Evolutionary conservation across 2,113 vertebrate species (phyloP).

Genomic region (Xenus cinereus): DNA sequence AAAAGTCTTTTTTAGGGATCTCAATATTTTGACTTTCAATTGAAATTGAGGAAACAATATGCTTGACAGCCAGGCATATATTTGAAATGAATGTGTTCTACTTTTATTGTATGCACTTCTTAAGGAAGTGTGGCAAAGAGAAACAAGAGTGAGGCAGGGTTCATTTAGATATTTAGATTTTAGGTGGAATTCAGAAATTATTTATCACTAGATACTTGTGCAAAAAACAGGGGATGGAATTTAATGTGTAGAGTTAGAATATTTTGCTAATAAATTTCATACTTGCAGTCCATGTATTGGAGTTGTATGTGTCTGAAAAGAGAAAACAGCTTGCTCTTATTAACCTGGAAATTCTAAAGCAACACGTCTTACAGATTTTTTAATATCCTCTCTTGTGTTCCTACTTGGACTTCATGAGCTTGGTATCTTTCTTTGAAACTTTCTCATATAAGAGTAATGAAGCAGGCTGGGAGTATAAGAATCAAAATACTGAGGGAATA

Average conservation of each 20-base stretch:
- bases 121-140: neutral
- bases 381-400: neutral
- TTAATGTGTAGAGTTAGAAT: neutral
- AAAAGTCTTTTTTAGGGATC: neutral
- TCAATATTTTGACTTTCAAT: neutral
- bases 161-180: neutral
- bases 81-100: neutral
- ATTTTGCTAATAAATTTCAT: neutral
- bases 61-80: neutral
- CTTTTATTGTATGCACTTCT: neutral
- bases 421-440: neutral
- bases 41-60: neutral
- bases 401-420: neutral
- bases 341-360: neutral
- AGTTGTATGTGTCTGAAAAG: neutral
- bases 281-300: rapidly evolving
- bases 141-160: neutral
- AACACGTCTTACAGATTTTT: neutral
- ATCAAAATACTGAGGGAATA: neutral
- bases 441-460: neutral
- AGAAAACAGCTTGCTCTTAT: neutral
- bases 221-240: neutral
- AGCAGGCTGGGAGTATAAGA: neutral
- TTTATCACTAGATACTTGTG: neutral
- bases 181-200: neutral